Evolutionary conservation across 2,888 invertebrate genomes (phyloP), one percentile per base, ranked within the genome.

Genomic region (Electrophaes corylata): DNA sequence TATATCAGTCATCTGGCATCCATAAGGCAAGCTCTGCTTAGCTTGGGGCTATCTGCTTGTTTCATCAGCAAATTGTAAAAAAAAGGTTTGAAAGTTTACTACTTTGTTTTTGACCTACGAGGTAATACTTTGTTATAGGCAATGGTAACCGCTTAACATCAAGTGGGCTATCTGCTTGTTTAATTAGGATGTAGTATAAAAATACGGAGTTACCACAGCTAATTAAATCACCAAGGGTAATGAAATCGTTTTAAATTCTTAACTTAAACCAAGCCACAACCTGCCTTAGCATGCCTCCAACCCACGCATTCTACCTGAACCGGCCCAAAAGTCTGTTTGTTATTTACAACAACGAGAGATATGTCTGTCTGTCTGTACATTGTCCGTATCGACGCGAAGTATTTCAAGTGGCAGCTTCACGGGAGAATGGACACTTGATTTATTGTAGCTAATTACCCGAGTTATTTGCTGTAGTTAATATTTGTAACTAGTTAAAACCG

Each of bases 291-390:
- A 31, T 39, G 39, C 52, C 45, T 12, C 18, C 51, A 19, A 23
- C 53, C 53, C 53, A 53, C 53, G 53, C 53, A 20, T 41, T 50
- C 26, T 29, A 29, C 44, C 45, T 46, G 45, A 39, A 23, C 46
- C 11, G 26, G 40, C 49, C 41, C 41, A 45, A 46, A 46, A 40
- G 33, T 40, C 53, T 37, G 10, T 1, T 8, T 1, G 10, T 16
- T 8, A 16, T 35, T 12, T 35, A 37, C 37, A 31, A 31, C 31
- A 37, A 10, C 37, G 8, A 37, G 8, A 37, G 37, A 37, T 37
- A 35, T 37, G 16, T 3, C 37, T 37, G 53, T 46, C 46, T 45
- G 41, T 23, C 43, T 43, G 43, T 43, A 40, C 18, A 31, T 40
- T 49, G 40, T 49, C 18, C 16, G 37, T 23, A 35, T 14, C 31